A percentile compares a stretch with the other conserved stretches of the same genome.
phyloP scores from a whole-genome alignment of 2,888 invertebrate genomes.

The Mylabris sibirica region DNA sequence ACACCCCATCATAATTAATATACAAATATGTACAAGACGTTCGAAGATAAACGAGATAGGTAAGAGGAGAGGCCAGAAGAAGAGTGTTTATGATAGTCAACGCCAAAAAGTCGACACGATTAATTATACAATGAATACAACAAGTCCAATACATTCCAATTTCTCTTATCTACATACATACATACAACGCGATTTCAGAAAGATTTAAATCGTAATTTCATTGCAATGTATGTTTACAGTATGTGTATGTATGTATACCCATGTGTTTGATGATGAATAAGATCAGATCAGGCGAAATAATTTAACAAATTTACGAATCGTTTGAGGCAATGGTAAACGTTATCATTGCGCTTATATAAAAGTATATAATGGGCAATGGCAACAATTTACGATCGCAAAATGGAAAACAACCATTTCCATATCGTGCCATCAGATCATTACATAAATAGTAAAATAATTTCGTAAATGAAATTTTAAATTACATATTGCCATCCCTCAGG shows the following conservation, averaged over 20 bases:
- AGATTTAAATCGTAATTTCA: background rate
- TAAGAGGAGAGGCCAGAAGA: constrained; percentile 7
- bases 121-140: constrained; percentile 19
- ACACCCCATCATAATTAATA: constrained; percentile 45
- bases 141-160: constrained; percentile 17
- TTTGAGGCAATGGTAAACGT: constrained; percentile 6
- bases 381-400: constrained; percentile 17
- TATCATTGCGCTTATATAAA: constrained; percentile 12
- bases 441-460: constrained; percentile 55
- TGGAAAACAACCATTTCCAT: constrained; percentile 34
- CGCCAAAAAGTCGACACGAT: constrained; percentile 26
- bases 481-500: constrained; percentile 45
- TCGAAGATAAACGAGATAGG: constrained; percentile 13
- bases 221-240: constrained; percentile 3
- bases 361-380: constrained; percentile 11
- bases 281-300: constrained; percentile 12
- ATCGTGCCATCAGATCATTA: constrained; percentile 54
- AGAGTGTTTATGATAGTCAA: constrained; percentile 16
- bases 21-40: constrained; percentile 35
- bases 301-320: constrained; percentile 14
- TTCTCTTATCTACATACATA: constrained; percentile 14
- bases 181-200: background rate
- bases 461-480: constrained; percentile 60
- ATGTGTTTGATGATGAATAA: constrained; percentile 7
- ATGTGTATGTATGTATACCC: background rate